Percentiles rank a stretch among this genome's conserved stretches.
Evolutionary conservation across 2,113 vertebrate species (phyloP).

Genomic region (Rhabdornis inornatus): DNA sequence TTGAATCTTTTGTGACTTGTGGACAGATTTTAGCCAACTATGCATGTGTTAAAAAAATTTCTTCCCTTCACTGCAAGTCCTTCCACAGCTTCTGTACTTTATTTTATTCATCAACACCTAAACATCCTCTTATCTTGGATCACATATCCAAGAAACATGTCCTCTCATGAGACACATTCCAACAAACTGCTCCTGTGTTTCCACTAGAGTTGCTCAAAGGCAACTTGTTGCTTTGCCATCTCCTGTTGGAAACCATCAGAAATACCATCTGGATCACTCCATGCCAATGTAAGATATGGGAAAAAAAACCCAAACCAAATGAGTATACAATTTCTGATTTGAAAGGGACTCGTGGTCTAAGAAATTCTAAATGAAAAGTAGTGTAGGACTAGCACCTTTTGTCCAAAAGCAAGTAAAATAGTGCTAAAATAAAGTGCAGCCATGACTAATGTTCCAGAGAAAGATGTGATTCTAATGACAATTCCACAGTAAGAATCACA

Average conservation of each 20-base stretch:
- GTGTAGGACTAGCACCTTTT: conserved; percentile 4
- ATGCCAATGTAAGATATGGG: neutral
- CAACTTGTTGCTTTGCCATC: conserved; percentile 40
- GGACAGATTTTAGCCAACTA: neutral
- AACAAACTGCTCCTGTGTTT: conserved; percentile 31
- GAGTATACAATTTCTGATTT: conserved; percentile 26
- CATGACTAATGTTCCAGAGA: conserved; percentile 47
- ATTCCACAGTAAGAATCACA: neutral
- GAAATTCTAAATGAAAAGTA: conserved; percentile 38
- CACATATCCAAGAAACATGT: neutral
- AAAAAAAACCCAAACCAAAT: neutral
- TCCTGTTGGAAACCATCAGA: conserved; percentile 23
- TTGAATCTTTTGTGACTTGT: neutral
- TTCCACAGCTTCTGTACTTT: conserved; percentile 12
- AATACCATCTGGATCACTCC: conserved; percentile 16
- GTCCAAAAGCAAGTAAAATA: conserved; percentile 62
- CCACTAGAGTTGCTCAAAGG: conserved; percentile 9
- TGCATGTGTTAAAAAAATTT: neutral
- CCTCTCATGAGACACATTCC: neutral
- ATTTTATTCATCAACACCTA: conserved; percentile 17
- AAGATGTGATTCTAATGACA: conserved; percentile 45
- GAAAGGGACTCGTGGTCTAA: conserved; percentile 37
- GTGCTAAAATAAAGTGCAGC: conserved; percentile 32
- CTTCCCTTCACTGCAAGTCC: neutral
- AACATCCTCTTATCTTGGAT: conserved; percentile 33